phyloP scores from a whole-genome alignment of 2,888 invertebrate genomes.

The Drosophila pegasa region DNA sequence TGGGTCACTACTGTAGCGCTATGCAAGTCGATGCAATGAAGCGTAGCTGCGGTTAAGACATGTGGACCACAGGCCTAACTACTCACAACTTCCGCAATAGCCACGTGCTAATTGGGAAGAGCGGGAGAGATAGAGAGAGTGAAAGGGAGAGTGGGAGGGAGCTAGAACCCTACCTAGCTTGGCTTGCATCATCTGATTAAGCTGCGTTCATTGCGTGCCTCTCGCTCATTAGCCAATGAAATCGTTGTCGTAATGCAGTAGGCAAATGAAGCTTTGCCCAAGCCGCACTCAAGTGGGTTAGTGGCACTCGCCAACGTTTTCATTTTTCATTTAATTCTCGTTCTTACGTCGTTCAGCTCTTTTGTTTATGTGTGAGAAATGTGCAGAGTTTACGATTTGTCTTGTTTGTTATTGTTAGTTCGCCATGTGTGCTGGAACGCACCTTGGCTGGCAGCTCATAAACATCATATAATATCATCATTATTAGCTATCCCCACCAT shows the following conservation, averaged over 20 bases:
- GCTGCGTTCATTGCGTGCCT: slow-evolving; percentile 59
- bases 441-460: slow-evolving; percentile 55
- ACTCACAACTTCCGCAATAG: slow-evolving; percentile 67
- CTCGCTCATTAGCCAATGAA: slow-evolving; percentile 57
- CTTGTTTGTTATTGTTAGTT: slow-evolving; percentile 56
- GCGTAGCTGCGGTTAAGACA: slow-evolving; percentile 75
- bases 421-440: slow-evolving; percentile 54
- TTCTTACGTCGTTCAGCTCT: slow-evolving; percentile 36
- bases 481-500: slow-evolving; percentile 2
- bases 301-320: slow-evolving; percentile 66
- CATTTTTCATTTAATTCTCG: slow-evolving; percentile 11
- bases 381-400: slow-evolving; percentile 22
- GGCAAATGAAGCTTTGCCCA: slow-evolving; percentile 63
- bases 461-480: slow-evolving; percentile 30
- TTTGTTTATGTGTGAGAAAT: slow-evolving; percentile 71
- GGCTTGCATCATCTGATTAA: slow-evolving; percentile 44
- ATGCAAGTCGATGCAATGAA: slow-evolving; percentile 67
- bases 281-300: slow-evolving; percentile 68
- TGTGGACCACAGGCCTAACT: slow-evolving; percentile 66
- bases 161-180: slow-evolving; percentile 9
- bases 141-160: background rate
- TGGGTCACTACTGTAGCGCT: slow-evolving; percentile 46
- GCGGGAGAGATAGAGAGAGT: background rate
- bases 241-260: slow-evolving; percentile 44
- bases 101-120: slow-evolving; percentile 59